Percentiles rank a stretch among this genome's conserved stretches.
These are phyloP conservation scores for Aplocera efformata DNA, from an alignment of 2,888 invertebrate genomes.

Conservation along the genomic window DNA sequence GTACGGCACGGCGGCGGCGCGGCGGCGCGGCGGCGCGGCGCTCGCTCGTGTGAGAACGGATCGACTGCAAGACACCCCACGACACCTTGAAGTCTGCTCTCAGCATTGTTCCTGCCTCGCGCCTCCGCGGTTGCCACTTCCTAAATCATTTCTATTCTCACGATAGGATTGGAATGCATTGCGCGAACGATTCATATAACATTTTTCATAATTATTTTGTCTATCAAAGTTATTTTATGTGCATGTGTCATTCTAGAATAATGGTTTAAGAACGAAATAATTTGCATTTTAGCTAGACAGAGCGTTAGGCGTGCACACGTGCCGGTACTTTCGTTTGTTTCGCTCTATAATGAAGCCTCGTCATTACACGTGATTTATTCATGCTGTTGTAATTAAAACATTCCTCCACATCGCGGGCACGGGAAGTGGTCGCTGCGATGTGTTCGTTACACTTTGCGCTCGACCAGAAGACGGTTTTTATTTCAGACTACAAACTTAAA, in stretches of 20 bases:
- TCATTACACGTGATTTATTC: conserved; percentile 42
- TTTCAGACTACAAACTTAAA: too few relatives aligned
- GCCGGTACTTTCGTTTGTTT: conserved; percentile 45
- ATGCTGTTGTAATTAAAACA: conserved; percentile 39
- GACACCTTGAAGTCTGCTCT: conserved; percentile 45
- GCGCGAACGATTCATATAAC: conserved; percentile 3
- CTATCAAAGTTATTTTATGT: conserved; percentile 1
- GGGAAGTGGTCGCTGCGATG: conserved; percentile 11
- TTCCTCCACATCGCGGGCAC: conserved; percentile 28
- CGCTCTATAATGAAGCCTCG: conserved; percentile 38
- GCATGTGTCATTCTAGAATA: conserved; percentile 13
- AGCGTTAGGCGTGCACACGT: neutral
- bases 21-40: conserved; percentile 10
- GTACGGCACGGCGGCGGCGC: conserved; percentile 33
- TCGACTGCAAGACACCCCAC: conserved; percentile 37
- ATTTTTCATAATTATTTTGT: neutral
- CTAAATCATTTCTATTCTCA: conserved; percentile 22
- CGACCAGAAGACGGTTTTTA: too few relatives aligned
- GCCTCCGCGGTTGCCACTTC: conserved; percentile 24
- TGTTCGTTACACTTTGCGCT: neutral
- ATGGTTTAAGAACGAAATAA: neutral
- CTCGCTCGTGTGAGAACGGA: conserved; percentile 37
- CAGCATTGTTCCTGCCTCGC: conserved; percentile 38
- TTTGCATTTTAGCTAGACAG: conserved; percentile 3
- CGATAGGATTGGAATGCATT: conserved; percentile 13